Base-by-base conservation (phyloP, 2,113 vertebrate genomes). In the Cranoglanis bouderius region DNA sequence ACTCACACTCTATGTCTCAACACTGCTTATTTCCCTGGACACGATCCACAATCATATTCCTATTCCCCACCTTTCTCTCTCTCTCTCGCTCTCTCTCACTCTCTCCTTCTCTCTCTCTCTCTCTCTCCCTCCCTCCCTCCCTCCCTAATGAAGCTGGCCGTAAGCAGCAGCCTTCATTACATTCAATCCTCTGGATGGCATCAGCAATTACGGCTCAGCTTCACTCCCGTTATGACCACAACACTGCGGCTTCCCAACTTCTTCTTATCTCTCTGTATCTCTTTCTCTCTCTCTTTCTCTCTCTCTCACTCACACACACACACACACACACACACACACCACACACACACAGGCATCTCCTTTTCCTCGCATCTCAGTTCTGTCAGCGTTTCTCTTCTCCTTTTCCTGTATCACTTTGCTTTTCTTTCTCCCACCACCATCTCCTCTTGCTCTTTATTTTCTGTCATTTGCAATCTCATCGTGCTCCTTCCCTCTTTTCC, bases 81-180 rank as follows among this genome's bases (percentile, higher is more conserved):
- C 59, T 59, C 87, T 29, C 53, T 59, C 82, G 29, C 87, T n/a
- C 38, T 29, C 40, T 70, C 32, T 29, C n/a, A 72, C 83, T 49
- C 59, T 88, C 35, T 82, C 57, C 49, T 35, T 61, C 38, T 75
- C 82, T 59, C 53, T 40, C 84, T 32, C 72, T 89, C 49, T 70
- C 32, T 29, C 53, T 26, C 84, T 26, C 72, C 88, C 49, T 94
- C 59, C 46, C 49, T 51, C 49, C 63, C 82, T 59, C 53, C 32
- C 84, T 26, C 72, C 88, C 49, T 94, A 94, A 95, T 95, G 94
- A 95, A 95, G 94, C 93, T 92, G 93, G 92, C 94, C 92, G 91
- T 94, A 94, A 95, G 93, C 94, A 94, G 94, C 93, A 93, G 92
- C 94, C 93, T 94, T 96, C 93, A 95, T 95, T 94, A 94, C 94